Evolutionary conservation across 2,888 invertebrate species (phyloP).

Genomic region (Ectemnius continuus): DNA sequence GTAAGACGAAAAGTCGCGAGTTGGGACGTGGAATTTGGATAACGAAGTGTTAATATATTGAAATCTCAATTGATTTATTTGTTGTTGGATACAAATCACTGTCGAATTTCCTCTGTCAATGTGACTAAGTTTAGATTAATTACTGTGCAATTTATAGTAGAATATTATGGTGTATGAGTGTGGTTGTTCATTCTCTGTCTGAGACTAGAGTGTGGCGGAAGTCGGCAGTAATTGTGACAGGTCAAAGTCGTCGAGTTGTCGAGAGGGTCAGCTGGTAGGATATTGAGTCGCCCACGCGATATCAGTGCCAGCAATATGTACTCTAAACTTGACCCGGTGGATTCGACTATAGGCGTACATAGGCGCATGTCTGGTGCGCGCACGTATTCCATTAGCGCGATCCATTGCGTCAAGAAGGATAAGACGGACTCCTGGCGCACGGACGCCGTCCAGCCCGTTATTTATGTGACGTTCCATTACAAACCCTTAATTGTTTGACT

Average conservation of each 20-base stretch:
- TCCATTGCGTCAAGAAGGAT: constrained; percentile 49
- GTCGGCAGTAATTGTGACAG: constrained; percentile 44
- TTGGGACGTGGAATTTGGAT: too few species aligned
- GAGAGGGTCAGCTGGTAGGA: constrained; percentile 62
- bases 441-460: constrained; percentile 55
- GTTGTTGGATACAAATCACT: too few species aligned
- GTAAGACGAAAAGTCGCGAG: too few species aligned
- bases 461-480: constrained; percentile 75
- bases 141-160: too few species aligned
- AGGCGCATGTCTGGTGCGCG: constrained; percentile 4
- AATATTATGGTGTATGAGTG: too few species aligned
- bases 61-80: too few species aligned
- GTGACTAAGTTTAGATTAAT: too few species aligned
- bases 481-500: constrained; percentile 77
- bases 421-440: constrained; percentile 22
- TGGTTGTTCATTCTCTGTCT: too few species aligned
- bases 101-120: too few species aligned
- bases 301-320: constrained; percentile 55
- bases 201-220: neutral
- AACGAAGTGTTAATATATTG: too few species aligned
- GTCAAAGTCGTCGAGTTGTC: constrained; percentile 57
- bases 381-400: constrained; percentile 62
- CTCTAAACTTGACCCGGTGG: constrained; percentile 53
- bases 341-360: constrained; percentile 34
- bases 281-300: constrained; percentile 73